These are phyloP conservation scores for Chymomyza fuscimana DNA, from an alignment of 2,888 invertebrate species.

Conservation along the genomic window DNA sequence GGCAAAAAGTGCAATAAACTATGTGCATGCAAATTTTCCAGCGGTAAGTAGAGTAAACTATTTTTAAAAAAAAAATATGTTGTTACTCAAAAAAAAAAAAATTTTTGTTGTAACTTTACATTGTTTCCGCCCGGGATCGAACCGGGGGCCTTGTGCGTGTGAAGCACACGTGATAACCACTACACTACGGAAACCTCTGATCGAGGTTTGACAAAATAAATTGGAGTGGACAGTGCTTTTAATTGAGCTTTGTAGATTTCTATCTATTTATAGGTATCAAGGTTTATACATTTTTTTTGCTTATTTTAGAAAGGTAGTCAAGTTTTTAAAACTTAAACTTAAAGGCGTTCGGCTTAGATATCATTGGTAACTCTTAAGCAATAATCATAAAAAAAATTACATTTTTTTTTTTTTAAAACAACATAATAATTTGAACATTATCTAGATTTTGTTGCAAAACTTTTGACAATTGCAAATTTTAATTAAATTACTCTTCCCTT, in stretches of 20 bases:
- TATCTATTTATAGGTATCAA: neutral
- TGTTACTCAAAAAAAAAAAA: neutral
- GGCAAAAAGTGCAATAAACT: conserved; percentile 88
- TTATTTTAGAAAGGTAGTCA: too few relatives aligned
- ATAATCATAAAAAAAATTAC: too few relatives aligned
- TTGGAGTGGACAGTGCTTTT: neutral
- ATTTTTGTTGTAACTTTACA: conserved; percentile 22
- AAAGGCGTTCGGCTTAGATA: too few relatives aligned
- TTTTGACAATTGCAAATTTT: too few relatives aligned
- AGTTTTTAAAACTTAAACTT: too few relatives aligned
- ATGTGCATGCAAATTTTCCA: conserved; percentile 92
- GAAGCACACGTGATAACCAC: conserved; percentile 79
- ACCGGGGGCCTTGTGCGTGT: conserved; percentile 79
- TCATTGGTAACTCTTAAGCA: too few relatives aligned
- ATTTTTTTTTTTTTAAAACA: too few relatives aligned
- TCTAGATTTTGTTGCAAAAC: too few relatives aligned
- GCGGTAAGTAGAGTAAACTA: conserved; percentile 81
- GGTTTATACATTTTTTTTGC: neutral
- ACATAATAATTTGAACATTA: too few relatives aligned
- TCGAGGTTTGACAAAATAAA: conserved; percentile 18
- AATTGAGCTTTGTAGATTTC: neutral
- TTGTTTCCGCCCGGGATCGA: conserved; percentile 78
- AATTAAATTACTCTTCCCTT: too few relatives aligned
- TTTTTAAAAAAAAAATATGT: neutral
- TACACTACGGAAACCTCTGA: conserved; percentile 77